Evolutionary conservation across 2,888 invertebrate species (phyloP).

Genomic region (Notodromas monacha): DNA sequence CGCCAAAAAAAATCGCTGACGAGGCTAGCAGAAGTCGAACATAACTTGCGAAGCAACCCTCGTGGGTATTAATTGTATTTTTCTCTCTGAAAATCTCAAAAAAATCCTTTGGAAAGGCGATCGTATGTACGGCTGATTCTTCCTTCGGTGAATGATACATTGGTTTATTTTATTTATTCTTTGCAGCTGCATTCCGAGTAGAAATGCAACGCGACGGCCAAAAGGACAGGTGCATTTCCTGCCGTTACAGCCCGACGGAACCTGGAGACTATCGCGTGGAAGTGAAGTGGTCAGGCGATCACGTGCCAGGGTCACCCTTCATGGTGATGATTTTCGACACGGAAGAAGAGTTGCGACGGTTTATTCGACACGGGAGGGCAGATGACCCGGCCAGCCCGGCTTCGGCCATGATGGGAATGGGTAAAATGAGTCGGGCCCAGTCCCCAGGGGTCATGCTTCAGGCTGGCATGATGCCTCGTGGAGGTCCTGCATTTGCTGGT

Average conservation of each 20-base stretch:
- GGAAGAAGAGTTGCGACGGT: conserved; percentile 51
- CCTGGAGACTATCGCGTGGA: conserved; percentile 94
- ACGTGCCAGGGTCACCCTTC: conserved; percentile 93
- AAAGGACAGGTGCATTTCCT: conserved; percentile 85
- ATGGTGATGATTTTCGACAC: conserved; percentile 97
- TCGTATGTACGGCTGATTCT: background rate
- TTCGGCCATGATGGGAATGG: conserved; percentile 7
- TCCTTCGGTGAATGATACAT: conserved; percentile 6
- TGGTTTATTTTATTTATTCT: conserved; percentile 5
- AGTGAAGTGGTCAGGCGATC: conserved; percentile 86
- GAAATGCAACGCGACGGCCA: conserved; percentile 97
- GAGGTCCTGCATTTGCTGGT: too few relatives aligned
- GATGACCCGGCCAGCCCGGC: conserved; percentile 9
- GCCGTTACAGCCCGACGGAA: conserved; percentile 93
- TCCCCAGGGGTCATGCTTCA: conserved; percentile 8
- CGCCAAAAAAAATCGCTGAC: too few relatives aligned
- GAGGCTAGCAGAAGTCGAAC: too few relatives aligned
- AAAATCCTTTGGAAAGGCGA: background rate
- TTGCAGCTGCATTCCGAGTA: conserved; percentile 69
- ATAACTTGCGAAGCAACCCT: background rate
- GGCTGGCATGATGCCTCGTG: too few relatives aligned
- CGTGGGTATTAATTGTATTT: background rate
- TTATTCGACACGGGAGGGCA: conserved; percentile 15
- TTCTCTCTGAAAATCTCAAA: too few relatives aligned
- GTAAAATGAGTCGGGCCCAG: too few relatives aligned